phyloP scores from a whole-genome alignment of 1,140 invertebrate species.

The Phenacoccus solenopsis region DNA sequence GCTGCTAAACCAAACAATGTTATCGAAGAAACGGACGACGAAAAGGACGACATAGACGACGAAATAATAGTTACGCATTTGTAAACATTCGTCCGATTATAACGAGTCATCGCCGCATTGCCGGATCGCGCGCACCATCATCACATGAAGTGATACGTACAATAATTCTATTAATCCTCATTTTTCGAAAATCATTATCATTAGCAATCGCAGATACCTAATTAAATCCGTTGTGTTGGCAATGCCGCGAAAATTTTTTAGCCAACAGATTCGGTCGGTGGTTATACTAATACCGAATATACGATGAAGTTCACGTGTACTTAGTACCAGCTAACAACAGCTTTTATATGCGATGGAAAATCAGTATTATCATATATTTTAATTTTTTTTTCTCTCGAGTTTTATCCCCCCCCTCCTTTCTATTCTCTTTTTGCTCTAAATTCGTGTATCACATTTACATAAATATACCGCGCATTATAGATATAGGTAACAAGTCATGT shows the following conservation, averaged over 20 bases:
- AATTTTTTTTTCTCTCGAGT: not conserved
- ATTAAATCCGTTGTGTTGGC: not conserved
- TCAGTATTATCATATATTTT: not conserved
- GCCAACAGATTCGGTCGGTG: not conserved
- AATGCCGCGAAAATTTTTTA: not conserved
- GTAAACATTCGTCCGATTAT: conserved; percentile 36
- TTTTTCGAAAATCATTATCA: too few species aligned
- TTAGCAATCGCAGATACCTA: too few species aligned
- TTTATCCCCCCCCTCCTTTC: not conserved
- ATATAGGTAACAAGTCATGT: not conserved
- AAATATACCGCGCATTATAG: not conserved
- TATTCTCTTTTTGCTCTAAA: not conserved
- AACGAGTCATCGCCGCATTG: not conserved
- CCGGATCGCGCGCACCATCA: not conserved
- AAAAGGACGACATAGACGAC: conserved; percentile 70
- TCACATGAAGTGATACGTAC: not conserved
- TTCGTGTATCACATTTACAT: not conserved
- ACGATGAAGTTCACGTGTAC: too few species aligned
- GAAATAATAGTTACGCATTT: conserved; percentile 73
- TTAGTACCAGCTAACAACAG: too few species aligned
- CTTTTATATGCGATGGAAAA: too few species aligned
- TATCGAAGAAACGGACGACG: conserved; percentile 60
- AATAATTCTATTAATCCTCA: not conserved
- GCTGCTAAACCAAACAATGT: conserved; percentile 35
- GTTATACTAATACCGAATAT: too few species aligned